Conservation (phyloP, 2,113 vertebrate genomes). For the Calyptomena viridis region DNA sequence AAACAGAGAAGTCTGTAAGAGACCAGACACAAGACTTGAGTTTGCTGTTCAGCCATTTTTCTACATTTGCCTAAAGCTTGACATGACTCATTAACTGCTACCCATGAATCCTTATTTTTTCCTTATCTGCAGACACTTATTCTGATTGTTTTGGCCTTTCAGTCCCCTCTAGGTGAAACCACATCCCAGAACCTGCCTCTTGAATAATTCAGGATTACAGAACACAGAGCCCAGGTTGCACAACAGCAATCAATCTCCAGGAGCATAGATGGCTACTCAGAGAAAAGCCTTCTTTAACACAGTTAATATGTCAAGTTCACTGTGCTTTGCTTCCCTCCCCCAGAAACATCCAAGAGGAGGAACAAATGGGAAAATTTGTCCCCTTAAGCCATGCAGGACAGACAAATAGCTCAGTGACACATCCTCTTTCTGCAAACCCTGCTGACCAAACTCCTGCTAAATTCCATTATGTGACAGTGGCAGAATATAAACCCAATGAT, state of each 20-base stretch:
- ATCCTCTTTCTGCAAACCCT: neutral
- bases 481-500: neutral
- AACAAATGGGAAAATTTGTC: neutral
- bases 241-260: neutral
- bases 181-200: neutral
- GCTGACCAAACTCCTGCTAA: neutral
- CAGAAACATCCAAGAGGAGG: neutral
- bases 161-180: neutral
- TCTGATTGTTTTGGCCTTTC: neutral
- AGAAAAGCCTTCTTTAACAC: neutral
- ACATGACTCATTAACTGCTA: neutral
- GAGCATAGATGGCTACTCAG: neutral
- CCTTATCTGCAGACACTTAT: neutral
- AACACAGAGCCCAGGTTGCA: neutral
- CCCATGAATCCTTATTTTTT: neutral
- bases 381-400: neutral
- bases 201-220: constrained; percentile 3
- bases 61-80: neutral
- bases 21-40: neutral
- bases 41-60: neutral
- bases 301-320: neutral
- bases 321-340: neutral
- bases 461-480: neutral
- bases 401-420: neutral
- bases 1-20: neutral